phyloP scores from a whole-genome alignment of 2,888 invertebrate species.

The Philereme vetulata region DNA sequence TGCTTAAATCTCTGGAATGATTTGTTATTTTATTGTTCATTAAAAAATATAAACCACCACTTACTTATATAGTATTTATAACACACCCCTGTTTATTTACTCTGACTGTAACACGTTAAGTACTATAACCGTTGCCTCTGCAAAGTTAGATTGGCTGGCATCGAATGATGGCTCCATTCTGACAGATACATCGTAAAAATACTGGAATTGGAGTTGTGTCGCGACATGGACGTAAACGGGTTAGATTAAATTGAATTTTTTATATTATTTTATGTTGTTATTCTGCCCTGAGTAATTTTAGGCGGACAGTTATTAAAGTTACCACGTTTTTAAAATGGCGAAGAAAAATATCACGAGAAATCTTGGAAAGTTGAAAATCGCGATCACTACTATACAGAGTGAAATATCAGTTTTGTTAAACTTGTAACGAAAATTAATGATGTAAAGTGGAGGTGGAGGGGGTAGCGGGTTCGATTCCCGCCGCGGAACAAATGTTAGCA shows the following conservation, averaged over 20 bases:
- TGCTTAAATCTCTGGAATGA: too few relatives aligned
- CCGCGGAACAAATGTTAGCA: too few relatives aligned
- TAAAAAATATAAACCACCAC: too few relatives aligned
- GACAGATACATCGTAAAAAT: slow-evolving; percentile 68
- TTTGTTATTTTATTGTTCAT: too few relatives aligned
- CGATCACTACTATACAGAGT: too few relatives aligned
- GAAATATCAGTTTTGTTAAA: too few relatives aligned
- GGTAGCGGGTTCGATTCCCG: too few relatives aligned
- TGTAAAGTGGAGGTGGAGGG: too few relatives aligned
- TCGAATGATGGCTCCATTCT: slow-evolving; percentile 62
- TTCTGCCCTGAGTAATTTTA: neutral
- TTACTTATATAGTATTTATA: too few relatives aligned
- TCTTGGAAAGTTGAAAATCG: too few relatives aligned
- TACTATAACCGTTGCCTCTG: slow-evolving; percentile 61
- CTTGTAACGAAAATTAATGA: too few relatives aligned
- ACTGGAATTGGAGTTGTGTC: slow-evolving; percentile 48
- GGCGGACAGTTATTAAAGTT: neutral
- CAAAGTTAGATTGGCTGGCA: slow-evolving; percentile 76
- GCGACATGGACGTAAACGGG: slow-evolving; percentile 38
- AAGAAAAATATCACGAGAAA: neutral
- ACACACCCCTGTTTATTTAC: neutral
- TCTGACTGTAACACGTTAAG: slow-evolving; percentile 50
- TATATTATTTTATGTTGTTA: slow-evolving; percentile 14
- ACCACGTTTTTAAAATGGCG: neutral
- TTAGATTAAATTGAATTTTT: slow-evolving; percentile 26